phyloP scores from a whole-genome alignment of 2,888 invertebrate species.

The Lumbricus terrestris region DNA sequence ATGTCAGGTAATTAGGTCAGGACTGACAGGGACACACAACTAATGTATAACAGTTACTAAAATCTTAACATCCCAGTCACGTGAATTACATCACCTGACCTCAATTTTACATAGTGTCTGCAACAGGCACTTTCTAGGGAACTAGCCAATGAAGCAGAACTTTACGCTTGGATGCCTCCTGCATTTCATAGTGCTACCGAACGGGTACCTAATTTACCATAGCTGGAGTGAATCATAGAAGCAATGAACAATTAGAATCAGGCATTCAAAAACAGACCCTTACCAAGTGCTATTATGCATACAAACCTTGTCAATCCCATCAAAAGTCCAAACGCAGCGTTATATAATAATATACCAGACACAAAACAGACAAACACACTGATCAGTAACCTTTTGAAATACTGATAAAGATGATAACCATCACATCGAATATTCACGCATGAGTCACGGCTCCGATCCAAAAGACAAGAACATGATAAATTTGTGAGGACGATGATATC shows the following conservation, averaged over 20 bases:
- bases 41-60: background rate
- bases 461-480: conserved; percentile 3
- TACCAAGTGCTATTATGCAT: background rate
- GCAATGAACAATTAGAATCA: background rate
- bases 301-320: background rate
- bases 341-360: too few relatives aligned
- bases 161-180: background rate
- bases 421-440: background rate
- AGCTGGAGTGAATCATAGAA: background rate
- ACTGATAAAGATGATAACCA: background rate
- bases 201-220: background rate
- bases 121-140: background rate
- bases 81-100: background rate
- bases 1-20: too few relatives aligned
- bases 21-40: background rate
- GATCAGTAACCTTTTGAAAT: background rate
- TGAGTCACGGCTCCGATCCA: background rate
- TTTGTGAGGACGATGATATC: background rate
- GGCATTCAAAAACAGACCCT: background rate
- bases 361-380: background rate
- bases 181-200: background rate
- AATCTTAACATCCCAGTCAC: background rate
- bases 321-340: background rate
- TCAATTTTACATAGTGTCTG: background rate
- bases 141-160: background rate